Evolutionary conservation across 2,797 vertebrate genomes (phyloP), one percentile per base, ranked within the genome.

Genomic region (Octomys mimax): DNA sequence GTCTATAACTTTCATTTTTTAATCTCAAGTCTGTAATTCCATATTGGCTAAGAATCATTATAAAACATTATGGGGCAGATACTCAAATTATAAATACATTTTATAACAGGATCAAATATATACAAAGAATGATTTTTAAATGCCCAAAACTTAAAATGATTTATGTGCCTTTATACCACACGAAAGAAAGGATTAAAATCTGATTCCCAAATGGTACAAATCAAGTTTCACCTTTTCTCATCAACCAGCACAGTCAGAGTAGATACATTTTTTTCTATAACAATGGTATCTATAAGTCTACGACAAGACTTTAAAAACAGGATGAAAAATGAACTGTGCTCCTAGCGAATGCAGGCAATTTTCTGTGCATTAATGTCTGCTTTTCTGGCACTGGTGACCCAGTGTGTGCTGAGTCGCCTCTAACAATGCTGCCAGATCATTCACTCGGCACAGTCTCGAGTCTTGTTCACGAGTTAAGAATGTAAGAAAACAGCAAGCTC

Each of bases 151-250:
- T 94, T 54, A 57, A 95, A 73, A 64, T 49, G 68, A 78, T 11
- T 6, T 49, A 49, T 80, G 52, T 85, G 68, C 39, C 91, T 75
- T 88, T 68, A 31, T 2, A 7, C 10, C 66, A 81, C 0, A 54
- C 42, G 52, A 82, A 73, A 46, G 16, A 66, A 70, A 80, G 85
- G 33, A 24, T 62, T 39, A 81, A 57, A 79, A 61, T 36, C 36
- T 92, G 87, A 77, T 52, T 92, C 88, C 54, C 86, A 87, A 83
- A 88, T 64, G 57, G 61, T 83, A 71, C 4, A 90, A 81, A 78
- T 18, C 0, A 4, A 46, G 33, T 84, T 68, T 77, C 33, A 79
- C 33, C 66, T 87, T 42, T 26, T 64, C 91, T 96, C 77, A 85
- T 82, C 94, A 33, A 49, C 28, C 71, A 13, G 28, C 33, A 59